Percentiles rank a stretch among this genome's conserved stretches.
phyloP scores from a whole-genome alignment of 2,113 vertebrate genomes.

The Vimba vimba region DNA sequence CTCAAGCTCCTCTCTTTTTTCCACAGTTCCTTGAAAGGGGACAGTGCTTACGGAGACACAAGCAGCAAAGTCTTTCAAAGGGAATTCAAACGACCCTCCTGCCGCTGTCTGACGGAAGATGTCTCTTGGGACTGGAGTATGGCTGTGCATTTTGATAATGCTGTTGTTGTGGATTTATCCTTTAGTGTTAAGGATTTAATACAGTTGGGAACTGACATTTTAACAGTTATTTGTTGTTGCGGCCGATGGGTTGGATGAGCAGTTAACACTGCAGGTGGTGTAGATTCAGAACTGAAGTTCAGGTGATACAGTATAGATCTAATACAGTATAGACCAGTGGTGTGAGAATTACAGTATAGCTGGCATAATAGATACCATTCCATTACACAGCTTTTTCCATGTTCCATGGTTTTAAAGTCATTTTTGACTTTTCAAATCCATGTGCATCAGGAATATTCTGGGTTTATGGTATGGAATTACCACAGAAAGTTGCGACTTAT shows the following conservation, averaged over 20 bases:
- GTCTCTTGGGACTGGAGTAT: slow-evolving; percentile 12
- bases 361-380: not conserved
- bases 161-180: not conserved
- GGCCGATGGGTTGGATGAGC: not conserved
- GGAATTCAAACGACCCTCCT: slow-evolving; percentile 21
- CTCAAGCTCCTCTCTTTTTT: slow-evolving; percentile 52
- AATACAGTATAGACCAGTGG: not conserved
- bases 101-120: slow-evolving; percentile 16
- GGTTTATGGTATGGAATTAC: not conserved
- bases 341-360: not conserved
- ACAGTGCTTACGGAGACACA: slow-evolving; percentile 21
- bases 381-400: not conserved
- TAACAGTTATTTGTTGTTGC: not conserved
- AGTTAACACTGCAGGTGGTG: not conserved
- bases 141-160: slow-evolving; percentile 26
- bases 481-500: not conserved
- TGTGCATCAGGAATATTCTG: not conserved
- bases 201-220: not conserved
- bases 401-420: not conserved
- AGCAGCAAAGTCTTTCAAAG: slow-evolving; percentile 20
- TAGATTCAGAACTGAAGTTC: not conserved
- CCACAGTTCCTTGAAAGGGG: slow-evolving; percentile 33
- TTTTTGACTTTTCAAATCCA: not conserved
- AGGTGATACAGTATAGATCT: not conserved
- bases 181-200: not conserved